Percentiles rank a stretch among this genome's conserved stretches.
phyloP scores from a whole-genome alignment of 2,797 vertebrate species.

The Tachyglossus aculeatus region DNA sequence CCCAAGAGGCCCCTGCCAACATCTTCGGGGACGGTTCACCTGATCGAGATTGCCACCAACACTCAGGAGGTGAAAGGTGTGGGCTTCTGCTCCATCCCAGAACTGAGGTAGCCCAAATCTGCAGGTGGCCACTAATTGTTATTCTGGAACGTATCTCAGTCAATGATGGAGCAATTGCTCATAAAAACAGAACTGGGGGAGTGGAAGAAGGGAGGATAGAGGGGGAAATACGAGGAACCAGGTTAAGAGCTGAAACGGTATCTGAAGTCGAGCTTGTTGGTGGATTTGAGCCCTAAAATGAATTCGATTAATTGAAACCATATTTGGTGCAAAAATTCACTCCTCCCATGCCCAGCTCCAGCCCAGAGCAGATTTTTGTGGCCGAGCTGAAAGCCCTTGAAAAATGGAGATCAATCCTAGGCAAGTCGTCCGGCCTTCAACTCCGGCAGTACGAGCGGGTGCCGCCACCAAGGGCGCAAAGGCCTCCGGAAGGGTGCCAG shows the following conservation, averaged over 20 bases:
- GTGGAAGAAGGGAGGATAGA: background rate
- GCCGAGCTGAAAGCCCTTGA: background rate
- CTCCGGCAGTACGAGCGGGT: background rate
- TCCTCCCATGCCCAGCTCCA: background rate
- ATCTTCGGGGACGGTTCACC: no score
- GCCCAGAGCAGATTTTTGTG: background rate
- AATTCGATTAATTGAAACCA: conserved; percentile 1
- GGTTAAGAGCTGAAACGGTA: background rate
- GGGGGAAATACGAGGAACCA: background rate
- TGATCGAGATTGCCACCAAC: no score
- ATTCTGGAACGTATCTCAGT: no score
- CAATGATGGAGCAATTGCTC: no score
- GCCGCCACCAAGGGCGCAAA: no score
- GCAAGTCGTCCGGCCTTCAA: background rate
- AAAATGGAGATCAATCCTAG: background rate
- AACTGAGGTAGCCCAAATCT: no score
- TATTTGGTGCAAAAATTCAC: background rate
- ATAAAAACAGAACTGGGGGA: no score
- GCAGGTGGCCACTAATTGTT: no score
- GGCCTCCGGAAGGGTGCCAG: no score
- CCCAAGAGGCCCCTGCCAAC: no score
- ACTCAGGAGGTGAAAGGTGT: no score
- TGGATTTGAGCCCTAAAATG: background rate
- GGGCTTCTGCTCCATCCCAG: no score
- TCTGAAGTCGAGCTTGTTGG: background rate